Conservation (phyloP, 2,113 vertebrate genomes). For the Syngnathoides biaculeatus region DNA sequence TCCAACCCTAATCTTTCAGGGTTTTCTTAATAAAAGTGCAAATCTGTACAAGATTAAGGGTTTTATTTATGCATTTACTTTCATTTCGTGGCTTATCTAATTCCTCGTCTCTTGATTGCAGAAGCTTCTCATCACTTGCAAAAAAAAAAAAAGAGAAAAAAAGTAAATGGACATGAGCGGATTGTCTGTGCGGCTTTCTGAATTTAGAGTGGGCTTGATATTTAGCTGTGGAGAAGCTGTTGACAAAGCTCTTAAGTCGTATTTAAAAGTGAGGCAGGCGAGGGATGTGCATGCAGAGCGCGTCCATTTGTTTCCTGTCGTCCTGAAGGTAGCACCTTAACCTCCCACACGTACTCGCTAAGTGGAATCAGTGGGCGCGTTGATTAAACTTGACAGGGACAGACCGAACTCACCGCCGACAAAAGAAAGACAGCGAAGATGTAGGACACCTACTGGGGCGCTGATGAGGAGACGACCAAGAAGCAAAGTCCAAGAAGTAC, state of each 20-base stretch:
- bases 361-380: slow-evolving; percentile 67
- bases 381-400: slow-evolving; percentile 74
- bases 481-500: slow-evolving; percentile 6
- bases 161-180: slow-evolving; percentile 31
- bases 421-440: slow-evolving; percentile 49
- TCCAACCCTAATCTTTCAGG: slow-evolving; percentile 21
- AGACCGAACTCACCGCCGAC: slow-evolving; percentile 70
- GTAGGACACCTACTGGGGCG: slow-evolving; percentile 44
- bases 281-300: slow-evolving; percentile 39
- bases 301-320: slow-evolving; percentile 40
- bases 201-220: slow-evolving; percentile 26
- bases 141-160: slow-evolving; percentile 2
- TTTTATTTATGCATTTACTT: slow-evolving; percentile 29
- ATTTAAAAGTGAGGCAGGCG: slow-evolving; percentile 25
- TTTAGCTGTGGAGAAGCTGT: slow-evolving; percentile 26
- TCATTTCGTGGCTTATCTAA: slow-evolving; percentile 31
- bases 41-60: slow-evolving; percentile 29
- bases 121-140: background rate
- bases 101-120: slow-evolving; percentile 7
- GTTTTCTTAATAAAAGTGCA: slow-evolving; percentile 20
- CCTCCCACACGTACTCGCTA: slow-evolving; percentile 58
- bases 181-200: slow-evolving; percentile 21
- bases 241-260: slow-evolving; percentile 39
- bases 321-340: slow-evolving; percentile 55
- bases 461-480: slow-evolving; percentile 36